Evolutionary conservation across 1,140 invertebrate genomes (phyloP), one percentile per base, ranked within the genome.

Genomic region (Heliconius nattereri): DNA sequence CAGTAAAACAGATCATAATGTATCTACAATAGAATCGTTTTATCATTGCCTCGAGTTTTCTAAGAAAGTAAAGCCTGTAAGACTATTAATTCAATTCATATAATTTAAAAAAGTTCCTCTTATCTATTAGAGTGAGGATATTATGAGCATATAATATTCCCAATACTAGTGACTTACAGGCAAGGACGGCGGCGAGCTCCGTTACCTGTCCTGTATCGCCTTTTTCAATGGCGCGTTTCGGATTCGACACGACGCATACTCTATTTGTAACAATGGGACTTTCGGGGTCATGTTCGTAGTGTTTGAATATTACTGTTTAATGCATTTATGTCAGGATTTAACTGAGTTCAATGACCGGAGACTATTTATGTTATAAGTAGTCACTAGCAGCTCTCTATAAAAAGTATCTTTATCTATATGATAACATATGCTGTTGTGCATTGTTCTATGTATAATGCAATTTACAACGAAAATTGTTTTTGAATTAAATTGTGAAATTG

Each of bases 171-270:
- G 84, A 82, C 85, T 88, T 79, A 84, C 78, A 78, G 71, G 82
- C 79, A 85, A 87, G 85, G 82, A 87, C 78, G 74, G 83, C 82
- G 70, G 81, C 77, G 72, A 83, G 78, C 78, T 76, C 92, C 92
- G 92, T 92, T 94, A 94, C 29, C 73, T 84, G 92, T 86, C 91
- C 92, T 83, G 89, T 91, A 91, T 93, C 85, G 84, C 92, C 91
- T 91, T 93, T 91, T 94, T 90, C 83, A 91, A 90, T 81, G 82
- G 84, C 78, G 83, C 85, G 88, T 89, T 88, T 88, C 90, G 89
- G 87, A 94, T 94, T 94, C 91, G 92, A 90, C 90, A 92, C 92
- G 90, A 82, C 79, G 81, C 86, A 84, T 91, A 92, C 90, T 91
- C 87, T 86, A 92, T 90, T 87, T 87, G 86, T 86, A 84, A 94